Evolutionary conservation across 2,888 invertebrate genomes (phyloP), one percentile per base, ranked within the genome.

Genomic region (Andrena trimmerana): DNA sequence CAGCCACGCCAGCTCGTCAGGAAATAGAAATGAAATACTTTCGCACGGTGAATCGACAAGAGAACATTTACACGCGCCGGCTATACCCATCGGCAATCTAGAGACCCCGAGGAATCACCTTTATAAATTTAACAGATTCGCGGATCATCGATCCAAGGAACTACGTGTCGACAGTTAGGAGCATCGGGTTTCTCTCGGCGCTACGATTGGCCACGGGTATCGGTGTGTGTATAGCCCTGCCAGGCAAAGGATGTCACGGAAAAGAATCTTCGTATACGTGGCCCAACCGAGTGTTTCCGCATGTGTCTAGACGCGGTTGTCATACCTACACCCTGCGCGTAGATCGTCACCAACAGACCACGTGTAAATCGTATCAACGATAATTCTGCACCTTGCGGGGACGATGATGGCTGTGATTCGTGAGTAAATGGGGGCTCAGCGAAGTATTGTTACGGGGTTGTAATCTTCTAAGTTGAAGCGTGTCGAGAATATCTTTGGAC

Each of bases 261-360:
- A 86, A 86, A 84, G 72, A 73, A 86, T 76, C 76, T 70, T 74
- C 74, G 88, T 89, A 91, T 93, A 94, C 94, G 94, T 94, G 94
- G 94, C 94, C 93, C 93, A 93, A 94, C 93, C 93, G 91, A 89
- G 91, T 91, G 90, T 89, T 91, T 91, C 93, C 94, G 92, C 92
- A 93, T 89, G 86, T 88, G 85, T 87, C 81, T 85, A 72, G 76
- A 52, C 74, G 60, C 76, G 78, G 81, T 86, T 81, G 86, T 88
- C 86, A 81, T 89, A 85, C 78, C 85, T 84, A 87, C 86, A 70
- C 78, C 72, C 82, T 83, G 72, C 75, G 75, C 74, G 75, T 74
- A 75, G 62, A 57, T 57, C 57, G 57, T 27, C 10, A 57, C 57
- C 24, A 24, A 24, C 2, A 20, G 8, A 20, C 24, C 24, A 20